Base-by-base conservation (phyloP, 2,113 vertebrate genomes). In the Hyperopisus bebe region DNA sequence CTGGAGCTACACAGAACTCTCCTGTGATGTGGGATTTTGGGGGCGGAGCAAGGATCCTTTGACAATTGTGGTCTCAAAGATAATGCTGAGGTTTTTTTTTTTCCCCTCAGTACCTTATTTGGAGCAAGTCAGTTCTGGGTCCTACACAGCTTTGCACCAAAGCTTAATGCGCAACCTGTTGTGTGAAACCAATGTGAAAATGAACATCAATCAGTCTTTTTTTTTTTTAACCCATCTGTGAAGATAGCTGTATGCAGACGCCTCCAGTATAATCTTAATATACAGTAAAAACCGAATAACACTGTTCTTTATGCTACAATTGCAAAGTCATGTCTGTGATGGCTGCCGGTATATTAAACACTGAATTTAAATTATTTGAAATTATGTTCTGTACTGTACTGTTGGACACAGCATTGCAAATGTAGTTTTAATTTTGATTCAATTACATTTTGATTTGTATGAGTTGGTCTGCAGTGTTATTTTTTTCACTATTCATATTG, bases 351-450 rank as follows among this genome's bases (percentile, higher is more conserved):
- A 55, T 39, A 53, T 53, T 27, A 50, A 53, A 87, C 85, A 87
- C 85, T 87, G 85, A 87, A 87, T 53, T 87, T 53, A 51, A 51
- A 15, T 87, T 87, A 87, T 87, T 87, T 35, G n/a, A 87, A 87
- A 87, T 87, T 51, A 53, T 8, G 44, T 86, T 87, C 85, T 87
- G 85, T 87, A 35, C 84, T 86, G 84, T 86, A 86, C 47, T 87
- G 50, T 86, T 51, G 5, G 48, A 86, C n/a, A 53, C 46, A 50
- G 27, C 31, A 39, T 53, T 87, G 85, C 31, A 87, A 51, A 87
- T 55, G 85, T 87, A 86, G 48, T 51, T 87, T 87, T 55, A 47
- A 51, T 87, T 87, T 87, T 87, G 27, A 47, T 87, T 27, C 24
- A 87, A 21, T 87, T 87, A 53, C 8, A 86, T 42, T 87, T 87